Percentiles rank a stretch among this genome's conserved stretches.
phyloP scores from a whole-genome alignment of 2,113 vertebrate genomes.

The Motacilla tschutschensis region DNA sequence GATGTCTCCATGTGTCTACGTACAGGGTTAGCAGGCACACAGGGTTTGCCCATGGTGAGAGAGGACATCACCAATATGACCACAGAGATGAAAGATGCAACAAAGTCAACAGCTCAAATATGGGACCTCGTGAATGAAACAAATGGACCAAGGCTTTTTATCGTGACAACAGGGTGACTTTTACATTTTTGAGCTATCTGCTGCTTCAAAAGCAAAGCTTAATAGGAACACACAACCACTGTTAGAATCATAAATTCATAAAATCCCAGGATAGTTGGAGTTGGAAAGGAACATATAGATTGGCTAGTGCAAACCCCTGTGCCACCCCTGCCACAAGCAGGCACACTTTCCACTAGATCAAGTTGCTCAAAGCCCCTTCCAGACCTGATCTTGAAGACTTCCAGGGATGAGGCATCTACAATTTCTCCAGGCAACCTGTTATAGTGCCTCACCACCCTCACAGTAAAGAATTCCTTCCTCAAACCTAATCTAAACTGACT shows the following conservation, averaged over 20 bases:
- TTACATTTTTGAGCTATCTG: background rate
- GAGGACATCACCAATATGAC: background rate
- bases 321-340: background rate
- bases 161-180: background rate
- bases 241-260: background rate
- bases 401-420: background rate
- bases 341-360: background rate
- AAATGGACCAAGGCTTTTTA: background rate
- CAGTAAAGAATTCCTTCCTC: background rate
- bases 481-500: background rate
- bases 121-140: background rate
- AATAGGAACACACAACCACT: background rate
- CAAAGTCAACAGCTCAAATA: background rate
- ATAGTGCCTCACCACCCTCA: background rate
- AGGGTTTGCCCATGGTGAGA: background rate
- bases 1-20: background rate
- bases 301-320: background rate
- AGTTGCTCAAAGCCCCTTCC: background rate
- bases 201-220: background rate
- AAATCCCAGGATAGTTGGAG: background rate
- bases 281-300: background rate
- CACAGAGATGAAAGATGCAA: background rate
- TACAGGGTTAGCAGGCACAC: background rate
- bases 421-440: background rate
- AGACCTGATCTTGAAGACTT: background rate